A percentile compares a stretch with the other conserved stretches of the same genome.
Evolutionary conservation across 2,888 invertebrate genomes (phyloP).

Genomic region (Prenolepis imparis): DNA sequence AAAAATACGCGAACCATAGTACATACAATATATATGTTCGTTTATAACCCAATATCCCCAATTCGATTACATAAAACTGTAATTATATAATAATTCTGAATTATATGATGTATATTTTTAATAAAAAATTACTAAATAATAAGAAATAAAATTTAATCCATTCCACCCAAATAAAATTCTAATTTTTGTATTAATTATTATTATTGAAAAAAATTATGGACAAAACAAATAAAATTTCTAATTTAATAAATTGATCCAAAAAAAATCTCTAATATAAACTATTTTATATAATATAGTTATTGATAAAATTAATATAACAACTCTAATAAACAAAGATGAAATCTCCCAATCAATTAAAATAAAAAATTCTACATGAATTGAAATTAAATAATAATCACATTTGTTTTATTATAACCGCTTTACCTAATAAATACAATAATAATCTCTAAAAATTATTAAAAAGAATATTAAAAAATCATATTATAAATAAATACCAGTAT

Average conservation of each 20-base stretch:
- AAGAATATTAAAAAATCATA: slow-evolving; percentile 85
- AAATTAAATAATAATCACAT: slow-evolving; percentile 87
- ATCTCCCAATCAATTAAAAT: slow-evolving; percentile 89
- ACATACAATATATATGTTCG: background rate
- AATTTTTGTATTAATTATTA: slow-evolving; percentile 85
- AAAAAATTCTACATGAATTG: slow-evolving; percentile 82
- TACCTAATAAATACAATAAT: slow-evolving; percentile 32
- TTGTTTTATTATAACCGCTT: slow-evolving; percentile 83
- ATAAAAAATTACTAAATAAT: slow-evolving; percentile 91
- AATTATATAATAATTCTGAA: slow-evolving; percentile 91
- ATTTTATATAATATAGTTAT: slow-evolving; percentile 84
- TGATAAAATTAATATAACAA: slow-evolving; percentile 90
- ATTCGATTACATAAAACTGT: slow-evolving; percentile 86
- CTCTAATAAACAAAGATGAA: slow-evolving; percentile 89
- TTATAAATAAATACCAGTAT: slow-evolving; percentile 85
- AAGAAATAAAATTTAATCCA: slow-evolving; percentile 91
- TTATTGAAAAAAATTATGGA: slow-evolving; percentile 80
- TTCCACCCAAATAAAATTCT: slow-evolving; percentile 91
- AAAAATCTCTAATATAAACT: slow-evolving; percentile 88
- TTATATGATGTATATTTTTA: slow-evolving; percentile 90
- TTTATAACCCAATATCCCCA: background rate
- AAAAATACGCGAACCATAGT: background rate
- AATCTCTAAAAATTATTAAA: slow-evolving; percentile 83
- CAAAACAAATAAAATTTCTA: slow-evolving; percentile 89
- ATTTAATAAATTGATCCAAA: background rate